These are phyloP conservation scores for Plagiodera versicolora DNA, from an alignment of 2,888 invertebrate species.

Conservation along the genomic window DNA sequence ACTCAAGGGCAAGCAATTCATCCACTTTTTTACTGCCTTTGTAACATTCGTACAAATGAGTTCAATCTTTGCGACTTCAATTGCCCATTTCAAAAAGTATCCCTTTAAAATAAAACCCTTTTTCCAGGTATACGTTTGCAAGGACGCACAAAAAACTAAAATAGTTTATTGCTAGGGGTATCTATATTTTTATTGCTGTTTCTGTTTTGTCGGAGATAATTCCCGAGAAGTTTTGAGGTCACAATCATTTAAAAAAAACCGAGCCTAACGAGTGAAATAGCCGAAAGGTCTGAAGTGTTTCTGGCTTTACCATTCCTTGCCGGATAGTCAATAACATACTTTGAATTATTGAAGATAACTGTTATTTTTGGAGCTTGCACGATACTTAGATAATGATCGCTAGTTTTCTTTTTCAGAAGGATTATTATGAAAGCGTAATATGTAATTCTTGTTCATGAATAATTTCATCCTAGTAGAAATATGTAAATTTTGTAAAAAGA, in stretches of 20 bases:
- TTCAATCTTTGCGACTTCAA: not conserved
- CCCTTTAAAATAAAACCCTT: not conserved
- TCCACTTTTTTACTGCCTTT: not conserved
- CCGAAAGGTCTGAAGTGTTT: not conserved
- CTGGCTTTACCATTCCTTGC: not conserved
- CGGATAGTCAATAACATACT: not conserved
- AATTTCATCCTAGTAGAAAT: not conserved
- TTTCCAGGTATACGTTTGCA: not conserved
- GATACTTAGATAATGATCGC: not conserved
- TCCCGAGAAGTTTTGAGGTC: not conserved
- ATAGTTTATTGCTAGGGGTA: not conserved
- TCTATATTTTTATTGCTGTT: not conserved
- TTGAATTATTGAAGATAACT: not conserved
- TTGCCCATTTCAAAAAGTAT: not conserved
- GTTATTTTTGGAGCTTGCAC: not conserved
- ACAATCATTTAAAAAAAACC: not conserved
- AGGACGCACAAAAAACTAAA: not conserved
- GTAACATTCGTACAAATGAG: not conserved
- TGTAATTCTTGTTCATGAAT: not conserved
- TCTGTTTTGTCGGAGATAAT: not conserved
- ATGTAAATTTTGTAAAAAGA: not conserved
- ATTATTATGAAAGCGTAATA: not conserved
- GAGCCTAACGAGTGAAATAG: not conserved
- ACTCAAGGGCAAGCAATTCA: not conserved
- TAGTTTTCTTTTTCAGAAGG: not conserved